A percentile compares a stretch with the other conserved stretches of the same genome.
These are phyloP conservation scores for Cataglyphis cursor DNA, from an alignment of 2,888 invertebrate species.

Conservation along the genomic window DNA sequence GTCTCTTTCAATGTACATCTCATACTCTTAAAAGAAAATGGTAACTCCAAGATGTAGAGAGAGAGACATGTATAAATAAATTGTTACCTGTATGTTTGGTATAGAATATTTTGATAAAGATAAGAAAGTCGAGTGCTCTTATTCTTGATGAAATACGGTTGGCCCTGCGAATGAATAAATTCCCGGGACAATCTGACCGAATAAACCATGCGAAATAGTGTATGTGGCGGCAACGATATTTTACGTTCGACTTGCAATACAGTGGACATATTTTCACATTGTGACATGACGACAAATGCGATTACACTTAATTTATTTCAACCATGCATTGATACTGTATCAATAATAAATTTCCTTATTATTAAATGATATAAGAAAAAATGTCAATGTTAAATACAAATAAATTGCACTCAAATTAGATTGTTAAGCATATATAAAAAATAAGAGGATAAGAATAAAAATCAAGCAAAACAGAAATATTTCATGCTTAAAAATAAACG, in stretches of 20 bases:
- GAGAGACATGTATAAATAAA: neutral
- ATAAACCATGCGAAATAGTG: neutral
- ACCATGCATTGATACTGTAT: neutral
- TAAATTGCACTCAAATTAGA: neutral
- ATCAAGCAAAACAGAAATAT: neutral
- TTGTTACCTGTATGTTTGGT: neutral
- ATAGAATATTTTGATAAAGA: neutral
- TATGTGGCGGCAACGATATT: conserved; percentile 7
- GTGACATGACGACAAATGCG: neutral
- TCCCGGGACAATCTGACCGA: conserved; percentile 16
- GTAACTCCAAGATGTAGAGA: neutral
- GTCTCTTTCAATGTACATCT: too few species aligned
- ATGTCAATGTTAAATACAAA: neutral
- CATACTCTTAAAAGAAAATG: neutral
- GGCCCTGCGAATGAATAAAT: conserved; percentile 3
- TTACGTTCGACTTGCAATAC: conserved; percentile 3
- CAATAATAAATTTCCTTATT: neutral
- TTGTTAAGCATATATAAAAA: neutral
- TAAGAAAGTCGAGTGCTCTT: neutral
- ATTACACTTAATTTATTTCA: conserved; percentile 21
- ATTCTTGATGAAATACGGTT: conserved; percentile 17
- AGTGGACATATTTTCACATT: conserved; percentile 10
- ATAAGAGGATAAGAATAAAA: neutral
- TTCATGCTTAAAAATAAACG: neutral
- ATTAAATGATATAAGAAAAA: neutral